Conservation (phyloP, 2,888 invertebrate genomes). For the Caenorhabditis plicata region DNA sequence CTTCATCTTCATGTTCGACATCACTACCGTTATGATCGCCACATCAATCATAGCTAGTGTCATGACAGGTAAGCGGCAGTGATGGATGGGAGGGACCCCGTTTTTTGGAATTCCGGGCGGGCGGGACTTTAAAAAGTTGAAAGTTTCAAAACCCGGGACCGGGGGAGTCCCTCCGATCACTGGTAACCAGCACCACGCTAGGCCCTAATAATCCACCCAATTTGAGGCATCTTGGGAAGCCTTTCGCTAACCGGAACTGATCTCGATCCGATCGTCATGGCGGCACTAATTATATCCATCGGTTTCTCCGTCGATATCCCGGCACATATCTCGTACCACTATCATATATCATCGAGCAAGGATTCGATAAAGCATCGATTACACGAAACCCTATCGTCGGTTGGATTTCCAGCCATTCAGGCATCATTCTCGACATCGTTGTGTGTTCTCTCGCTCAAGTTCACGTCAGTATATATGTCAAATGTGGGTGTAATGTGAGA, state of each 20-base stretch:
- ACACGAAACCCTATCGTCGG: constrained; percentile 31
- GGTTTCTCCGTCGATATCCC: constrained; percentile 63
- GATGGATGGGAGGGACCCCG: background rate
- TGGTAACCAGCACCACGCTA: constrained; percentile 25
- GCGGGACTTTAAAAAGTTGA: background rate
- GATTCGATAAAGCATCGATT: background rate
- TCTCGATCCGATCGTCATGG: constrained; percentile 58
- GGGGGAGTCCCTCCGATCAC: constrained; percentile 19
- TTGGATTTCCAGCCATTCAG: constrained; percentile 53
- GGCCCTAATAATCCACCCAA: background rate
- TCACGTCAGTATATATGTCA: constrained; percentile 36
- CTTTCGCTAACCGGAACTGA: constrained; percentile 49
- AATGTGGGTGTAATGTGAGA: constrained; percentile 17
- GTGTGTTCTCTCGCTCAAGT: constrained; percentile 49
- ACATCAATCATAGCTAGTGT: constrained; percentile 32
- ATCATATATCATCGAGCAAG: constrained; percentile 1
- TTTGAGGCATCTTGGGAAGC: constrained; percentile 52
- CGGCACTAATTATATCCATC: constrained; percentile 56
- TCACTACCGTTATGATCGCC: constrained; percentile 51
- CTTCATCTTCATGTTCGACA: constrained; percentile 53
- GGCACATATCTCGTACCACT: constrained; percentile 58
- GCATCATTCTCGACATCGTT: constrained; percentile 58
- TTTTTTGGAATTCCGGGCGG: background rate
- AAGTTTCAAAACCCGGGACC: constrained; percentile 6
- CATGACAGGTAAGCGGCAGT: constrained; percentile 19